phyloP scores from a whole-genome alignment of 2,888 invertebrate genomes.

The Macropis europaea region DNA sequence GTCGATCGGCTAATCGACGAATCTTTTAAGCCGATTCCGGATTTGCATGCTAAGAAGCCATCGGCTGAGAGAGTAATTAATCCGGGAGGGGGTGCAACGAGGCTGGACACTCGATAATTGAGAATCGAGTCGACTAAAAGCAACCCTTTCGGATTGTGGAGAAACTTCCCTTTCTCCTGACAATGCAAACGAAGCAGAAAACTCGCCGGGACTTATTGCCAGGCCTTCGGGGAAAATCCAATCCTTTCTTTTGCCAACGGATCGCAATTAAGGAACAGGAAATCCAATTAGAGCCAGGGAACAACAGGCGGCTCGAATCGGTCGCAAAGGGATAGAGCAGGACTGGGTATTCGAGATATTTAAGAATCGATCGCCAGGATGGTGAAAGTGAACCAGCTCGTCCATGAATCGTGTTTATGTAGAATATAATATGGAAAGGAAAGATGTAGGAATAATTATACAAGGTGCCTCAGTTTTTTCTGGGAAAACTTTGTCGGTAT shows the following conservation, averaged over 20 bases:
- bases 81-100: slow-evolving; percentile 11
- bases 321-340: not conserved
- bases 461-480: no score
- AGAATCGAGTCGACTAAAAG: not conserved
- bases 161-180: not conserved
- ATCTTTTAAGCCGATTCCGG: not conserved
- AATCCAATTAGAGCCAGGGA: not conserved
- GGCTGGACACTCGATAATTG: slow-evolving; percentile 19
- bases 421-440: no score
- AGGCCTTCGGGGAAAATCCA: not conserved
- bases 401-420: no score
- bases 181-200: slow-evolving; percentile 1
- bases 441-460: no score
- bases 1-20: not conserved
- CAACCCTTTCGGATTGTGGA: not conserved
- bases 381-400: no score
- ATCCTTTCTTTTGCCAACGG: not conserved
- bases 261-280: not conserved
- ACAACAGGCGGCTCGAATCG: not conserved
- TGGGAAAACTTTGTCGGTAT: no score
- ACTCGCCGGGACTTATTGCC: not conserved
- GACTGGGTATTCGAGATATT: not conserved
- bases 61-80: slow-evolving; percentile 12
- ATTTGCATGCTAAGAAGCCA: slow-evolving; percentile 2
- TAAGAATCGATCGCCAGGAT: no score